phyloP scores from a whole-genome alignment of 2,113 vertebrate genomes.

The Platysteira castanea region DNA sequence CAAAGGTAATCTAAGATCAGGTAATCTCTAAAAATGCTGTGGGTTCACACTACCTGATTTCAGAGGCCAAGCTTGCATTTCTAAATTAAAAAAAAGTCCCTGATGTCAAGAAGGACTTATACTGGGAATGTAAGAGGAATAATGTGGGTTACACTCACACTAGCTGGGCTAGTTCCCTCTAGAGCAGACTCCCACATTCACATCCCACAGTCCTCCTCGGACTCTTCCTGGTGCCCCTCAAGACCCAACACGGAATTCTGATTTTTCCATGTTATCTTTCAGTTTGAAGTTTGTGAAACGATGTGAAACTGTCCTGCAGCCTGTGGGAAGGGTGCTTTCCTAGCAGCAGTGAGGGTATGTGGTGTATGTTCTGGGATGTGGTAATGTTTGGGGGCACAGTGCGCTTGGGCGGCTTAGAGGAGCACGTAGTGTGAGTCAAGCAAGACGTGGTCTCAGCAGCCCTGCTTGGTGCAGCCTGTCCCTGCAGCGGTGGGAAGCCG shows the following conservation, averaged over 20 bases:
- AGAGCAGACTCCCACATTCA: background rate
- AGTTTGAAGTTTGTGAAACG: background rate
- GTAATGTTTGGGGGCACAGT: background rate
- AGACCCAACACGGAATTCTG: background rate
- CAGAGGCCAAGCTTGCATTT: background rate
- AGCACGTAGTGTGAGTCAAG: rapidly evolving
- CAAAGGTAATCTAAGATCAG: background rate
- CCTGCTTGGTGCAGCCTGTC: background rate
- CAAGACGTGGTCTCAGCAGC: background rate
- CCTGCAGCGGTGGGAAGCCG: background rate
- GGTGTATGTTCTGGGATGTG: rapidly evolving
- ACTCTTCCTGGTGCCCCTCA: background rate
- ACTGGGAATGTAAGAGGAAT: background rate
- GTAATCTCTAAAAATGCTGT: background rate
- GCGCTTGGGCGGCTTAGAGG: background rate
- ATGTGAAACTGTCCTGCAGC: background rate
- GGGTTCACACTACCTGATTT: background rate
- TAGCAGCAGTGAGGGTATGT: rapidly evolving
- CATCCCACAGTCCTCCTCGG: background rate
- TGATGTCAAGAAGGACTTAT: background rate
- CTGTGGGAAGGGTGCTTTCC: background rate
- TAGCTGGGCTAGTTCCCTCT: background rate
- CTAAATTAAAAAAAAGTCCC: background rate
- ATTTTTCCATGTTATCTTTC: background rate
- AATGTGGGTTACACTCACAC: background rate